Conservation (phyloP, 1,140 invertebrate genomes). For the Atopsyche davidsoni region DNA sequence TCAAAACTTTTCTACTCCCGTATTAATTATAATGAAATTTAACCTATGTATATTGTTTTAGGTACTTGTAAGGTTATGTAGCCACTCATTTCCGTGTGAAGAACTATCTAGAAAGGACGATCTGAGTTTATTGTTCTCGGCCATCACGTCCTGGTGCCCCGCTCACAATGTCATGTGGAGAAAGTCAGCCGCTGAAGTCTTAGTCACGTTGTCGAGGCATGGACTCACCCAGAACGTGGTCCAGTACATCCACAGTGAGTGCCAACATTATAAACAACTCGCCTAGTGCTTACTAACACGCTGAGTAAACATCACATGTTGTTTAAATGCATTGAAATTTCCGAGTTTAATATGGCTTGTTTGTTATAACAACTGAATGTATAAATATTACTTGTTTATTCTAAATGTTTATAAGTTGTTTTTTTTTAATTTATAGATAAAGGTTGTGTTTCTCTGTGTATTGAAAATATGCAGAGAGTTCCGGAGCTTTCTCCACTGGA, state of each 20-base stretch:
- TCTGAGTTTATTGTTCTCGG: slow-evolving; percentile 89
- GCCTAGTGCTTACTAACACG: no score
- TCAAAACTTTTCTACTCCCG: neutral
- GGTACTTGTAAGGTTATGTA: slow-evolving; percentile 90
- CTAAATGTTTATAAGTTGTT: neutral
- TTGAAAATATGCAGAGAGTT: slow-evolving; percentile 95
- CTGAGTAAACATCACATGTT: no score
- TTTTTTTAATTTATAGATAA: slow-evolving; percentile 66
- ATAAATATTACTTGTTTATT: neutral
- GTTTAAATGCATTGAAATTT: no score
- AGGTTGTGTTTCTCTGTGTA: slow-evolving; percentile 88
- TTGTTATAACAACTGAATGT: no score
- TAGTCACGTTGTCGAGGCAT: slow-evolving; percentile 92
- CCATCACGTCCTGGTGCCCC: slow-evolving; percentile 92
- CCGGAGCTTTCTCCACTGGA: slow-evolving; percentile 89
- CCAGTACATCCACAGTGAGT: slow-evolving; percentile 94
- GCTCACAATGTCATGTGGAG: slow-evolving; percentile 92
- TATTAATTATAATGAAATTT: neutral
- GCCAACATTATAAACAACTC: neutral
- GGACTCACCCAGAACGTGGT: slow-evolving; percentile 88
- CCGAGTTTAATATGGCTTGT: no score
- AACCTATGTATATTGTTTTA: slow-evolving; percentile 40
- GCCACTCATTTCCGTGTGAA: slow-evolving; percentile 87
- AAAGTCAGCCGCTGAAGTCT: slow-evolving; percentile 92
- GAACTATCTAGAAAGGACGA: slow-evolving; percentile 96